A percentile compares a stretch with the other conserved stretches of the same genome.
phyloP scores from a whole-genome alignment of 2,113 vertebrate species.

The Gracilinanus agilis region DNA sequence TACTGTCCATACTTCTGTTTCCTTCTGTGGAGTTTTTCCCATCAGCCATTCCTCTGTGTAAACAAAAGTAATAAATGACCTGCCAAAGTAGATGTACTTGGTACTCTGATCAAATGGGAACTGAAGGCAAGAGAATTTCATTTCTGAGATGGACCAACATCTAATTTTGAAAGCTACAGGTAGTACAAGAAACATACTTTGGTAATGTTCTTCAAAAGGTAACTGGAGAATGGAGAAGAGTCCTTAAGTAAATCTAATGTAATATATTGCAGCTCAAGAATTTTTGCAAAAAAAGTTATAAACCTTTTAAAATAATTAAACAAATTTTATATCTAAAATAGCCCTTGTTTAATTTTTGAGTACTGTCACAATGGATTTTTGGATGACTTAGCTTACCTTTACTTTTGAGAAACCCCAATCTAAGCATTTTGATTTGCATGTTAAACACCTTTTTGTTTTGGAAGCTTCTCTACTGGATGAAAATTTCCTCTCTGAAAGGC shows the following conservation, averaged over 20 bases:
- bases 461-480: too few species aligned
- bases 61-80: constrained; percentile 33
- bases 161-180: constrained; percentile 38
- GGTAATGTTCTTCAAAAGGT: constrained; percentile 22
- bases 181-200: not conserved
- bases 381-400: too few species aligned
- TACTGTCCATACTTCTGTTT: not conserved
- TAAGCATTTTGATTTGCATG: too few species aligned
- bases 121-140: constrained; percentile 8
- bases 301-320: not conserved
- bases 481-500: too few species aligned
- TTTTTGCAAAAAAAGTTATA: not conserved
- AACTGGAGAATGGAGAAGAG: constrained; percentile 37
- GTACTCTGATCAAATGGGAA: constrained; percentile 8
- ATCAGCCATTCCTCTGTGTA: not conserved
- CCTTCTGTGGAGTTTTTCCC: not conserved
- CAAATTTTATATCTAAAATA: constrained; percentile 13
- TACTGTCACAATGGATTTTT: too few species aligned
- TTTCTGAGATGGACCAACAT: constrained; percentile 5
- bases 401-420: too few species aligned
- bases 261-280: not conserved
- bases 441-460: too few species aligned
- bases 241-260: constrained; percentile 38
- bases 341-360: not conserved
- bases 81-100: constrained; percentile 3